Percentiles rank a stretch among this genome's conserved stretches.
phyloP scores from a whole-genome alignment of 2,113 vertebrate species.

The Gobio gobio region DNA sequence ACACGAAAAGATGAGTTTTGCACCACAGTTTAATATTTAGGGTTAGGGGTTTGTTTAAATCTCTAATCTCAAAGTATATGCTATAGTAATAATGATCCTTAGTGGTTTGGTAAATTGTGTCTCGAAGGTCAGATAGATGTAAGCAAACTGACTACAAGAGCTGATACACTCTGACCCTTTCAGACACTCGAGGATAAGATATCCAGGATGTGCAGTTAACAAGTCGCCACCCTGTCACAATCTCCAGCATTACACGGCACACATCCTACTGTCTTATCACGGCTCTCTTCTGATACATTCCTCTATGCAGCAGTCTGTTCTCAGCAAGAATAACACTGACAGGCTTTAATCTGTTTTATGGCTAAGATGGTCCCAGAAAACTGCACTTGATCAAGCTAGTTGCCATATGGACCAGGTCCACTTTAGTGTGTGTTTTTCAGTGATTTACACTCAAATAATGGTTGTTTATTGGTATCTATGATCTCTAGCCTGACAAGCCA shows the following conservation, averaged over 20 bases:
- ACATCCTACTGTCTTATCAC: background rate
- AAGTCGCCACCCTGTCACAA: constrained; percentile 11
- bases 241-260: background rate
- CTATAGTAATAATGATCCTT: background rate
- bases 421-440: background rate
- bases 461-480: too few species aligned
- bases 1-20: background rate
- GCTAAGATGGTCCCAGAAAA: background rate
- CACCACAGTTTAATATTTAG: background rate
- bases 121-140: background rate
- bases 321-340: background rate
- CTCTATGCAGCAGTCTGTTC: background rate
- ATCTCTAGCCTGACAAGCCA: too few species aligned
- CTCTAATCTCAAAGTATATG: background rate
- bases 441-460: background rate
- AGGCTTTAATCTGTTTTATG: background rate
- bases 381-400: background rate
- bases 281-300: background rate
- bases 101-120: background rate
- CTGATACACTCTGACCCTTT: constrained; percentile 24
- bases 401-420: background rate
- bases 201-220: constrained; percentile 10
- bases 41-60: background rate
- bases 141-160: constrained; percentile 12
- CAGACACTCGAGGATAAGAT: constrained; percentile 14